phyloP scores from a whole-genome alignment of 2,113 vertebrate genomes.

The Oenanthe melanoleuca region DNA sequence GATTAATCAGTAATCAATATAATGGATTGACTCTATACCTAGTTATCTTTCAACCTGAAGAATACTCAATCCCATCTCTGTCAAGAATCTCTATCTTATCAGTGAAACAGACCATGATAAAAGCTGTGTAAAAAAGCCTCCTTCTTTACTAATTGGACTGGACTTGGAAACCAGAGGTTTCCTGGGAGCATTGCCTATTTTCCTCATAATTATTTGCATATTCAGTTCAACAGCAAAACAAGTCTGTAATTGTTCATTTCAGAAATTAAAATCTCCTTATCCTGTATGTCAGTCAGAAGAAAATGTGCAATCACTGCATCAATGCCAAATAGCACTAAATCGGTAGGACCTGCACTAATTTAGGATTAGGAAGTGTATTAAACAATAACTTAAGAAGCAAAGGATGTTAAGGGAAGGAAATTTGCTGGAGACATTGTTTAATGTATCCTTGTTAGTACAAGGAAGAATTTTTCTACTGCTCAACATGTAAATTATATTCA shows the following conservation, averaged over 20 bases:
- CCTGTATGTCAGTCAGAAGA: not conserved
- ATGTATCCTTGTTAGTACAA: constrained; percentile 1
- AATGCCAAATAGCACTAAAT: not conserved
- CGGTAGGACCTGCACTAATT: not conserved
- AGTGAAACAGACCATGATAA: constrained; percentile 33
- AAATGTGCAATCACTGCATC: not conserved
- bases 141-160: constrained; percentile 47
- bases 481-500: constrained; percentile 42
- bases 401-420: constrained; percentile 36
- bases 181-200: constrained; percentile 52
- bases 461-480: constrained; percentile 38
- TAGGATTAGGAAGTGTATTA: constrained; percentile 19
- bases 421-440: constrained; percentile 9
- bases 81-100: not conserved
- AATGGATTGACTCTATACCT: not conserved
- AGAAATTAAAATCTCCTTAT: constrained; percentile 29
- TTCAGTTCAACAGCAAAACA: constrained; percentile 46
- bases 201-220: constrained; percentile 52
- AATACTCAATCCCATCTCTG: not conserved
- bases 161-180: constrained; percentile 38
- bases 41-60: not conserved
- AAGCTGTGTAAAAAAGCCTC: constrained; percentile 10
- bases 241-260: constrained; percentile 30
- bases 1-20: not conserved
- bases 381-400: constrained; percentile 38